Conservation (phyloP, 2,888 invertebrate genomes). For the Atrina japonica region DNA sequence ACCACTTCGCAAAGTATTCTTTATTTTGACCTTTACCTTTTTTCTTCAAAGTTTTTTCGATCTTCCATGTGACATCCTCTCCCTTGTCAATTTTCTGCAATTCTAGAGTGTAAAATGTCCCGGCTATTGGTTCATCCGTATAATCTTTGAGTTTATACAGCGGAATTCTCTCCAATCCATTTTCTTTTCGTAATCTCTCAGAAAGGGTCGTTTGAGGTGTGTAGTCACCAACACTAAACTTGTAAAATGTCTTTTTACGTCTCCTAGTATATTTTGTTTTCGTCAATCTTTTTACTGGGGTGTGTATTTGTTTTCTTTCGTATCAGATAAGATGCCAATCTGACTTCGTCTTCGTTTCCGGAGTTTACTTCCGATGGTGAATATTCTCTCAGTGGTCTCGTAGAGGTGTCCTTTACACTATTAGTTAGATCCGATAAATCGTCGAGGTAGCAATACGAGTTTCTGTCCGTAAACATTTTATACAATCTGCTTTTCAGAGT, state of each 20-base stretch:
- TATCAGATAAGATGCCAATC: slow-evolving; percentile 26
- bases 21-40: slow-evolving; percentile 5
- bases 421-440: slow-evolving; percentile 13
- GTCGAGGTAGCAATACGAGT: slow-evolving; percentile 28
- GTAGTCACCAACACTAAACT: slow-evolving; percentile 37
- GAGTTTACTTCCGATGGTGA: slow-evolving; percentile 19
- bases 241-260: background rate
- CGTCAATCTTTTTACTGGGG: background rate
- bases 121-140: slow-evolving; percentile 24
- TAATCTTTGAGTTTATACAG: slow-evolving; percentile 29
- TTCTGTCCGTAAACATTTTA: slow-evolving; percentile 11
- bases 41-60: slow-evolving; percentile 13
- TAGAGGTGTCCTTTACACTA: slow-evolving; percentile 31
- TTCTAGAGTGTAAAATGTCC: slow-evolving; percentile 13
- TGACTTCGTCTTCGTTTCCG: slow-evolving; percentile 33
- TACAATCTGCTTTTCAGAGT: slow-evolving; percentile 23
- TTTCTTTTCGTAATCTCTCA: slow-evolving; percentile 39
- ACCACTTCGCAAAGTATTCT: slow-evolving; percentile 17
- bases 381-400: slow-evolving; percentile 16
- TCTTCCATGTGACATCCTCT: slow-evolving; percentile 13
- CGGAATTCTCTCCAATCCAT: slow-evolving; percentile 29
- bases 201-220: slow-evolving; percentile 31
- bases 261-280: slow-evolving; percentile 1
- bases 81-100: slow-evolving; percentile 20
- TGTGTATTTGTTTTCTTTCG: slow-evolving; percentile 3